phyloP scores from a whole-genome alignment of 2,113 vertebrate genomes.

The Caranx melampygus region DNA sequence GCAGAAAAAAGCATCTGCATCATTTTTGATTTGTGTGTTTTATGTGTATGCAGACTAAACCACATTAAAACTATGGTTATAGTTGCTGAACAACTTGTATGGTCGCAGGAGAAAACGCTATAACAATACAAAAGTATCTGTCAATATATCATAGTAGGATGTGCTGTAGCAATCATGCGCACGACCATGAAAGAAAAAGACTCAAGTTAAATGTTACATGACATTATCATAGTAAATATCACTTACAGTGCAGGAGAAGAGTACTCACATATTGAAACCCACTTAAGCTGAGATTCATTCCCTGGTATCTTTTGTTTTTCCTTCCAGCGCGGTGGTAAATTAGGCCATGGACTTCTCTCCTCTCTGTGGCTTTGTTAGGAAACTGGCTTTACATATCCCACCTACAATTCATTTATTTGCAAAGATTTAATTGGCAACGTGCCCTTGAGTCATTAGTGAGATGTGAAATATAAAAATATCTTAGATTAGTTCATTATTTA shows the following conservation, averaged over 20 bases:
- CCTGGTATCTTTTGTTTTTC: not conserved
- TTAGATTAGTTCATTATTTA: not conserved
- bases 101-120: not conserved
- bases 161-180: not conserved
- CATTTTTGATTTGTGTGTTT: not conserved
- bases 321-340: not conserved
- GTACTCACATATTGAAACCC: not conserved
- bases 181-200: not conserved
- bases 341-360: constrained; percentile 18
- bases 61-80: not conserved
- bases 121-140: not conserved
- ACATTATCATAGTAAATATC: too few species aligned
- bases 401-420: not conserved
- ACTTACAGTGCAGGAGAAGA: not conserved
- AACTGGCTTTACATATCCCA: not conserved
- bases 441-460: constrained; percentile 25
- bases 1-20: too few species aligned
- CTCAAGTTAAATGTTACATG: not conserved
- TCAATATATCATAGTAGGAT: not conserved
- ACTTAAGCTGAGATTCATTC: not conserved
- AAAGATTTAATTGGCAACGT: constrained; percentile 26
- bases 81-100: not conserved
- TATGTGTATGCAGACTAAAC: not conserved
- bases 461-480: constrained; percentile 4
- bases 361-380: constrained; percentile 12